Evolutionary conservation across 2,888 invertebrate species (phyloP), one percentile per base, ranked within the genome.

Genomic region (Anorthoa munda): DNA sequence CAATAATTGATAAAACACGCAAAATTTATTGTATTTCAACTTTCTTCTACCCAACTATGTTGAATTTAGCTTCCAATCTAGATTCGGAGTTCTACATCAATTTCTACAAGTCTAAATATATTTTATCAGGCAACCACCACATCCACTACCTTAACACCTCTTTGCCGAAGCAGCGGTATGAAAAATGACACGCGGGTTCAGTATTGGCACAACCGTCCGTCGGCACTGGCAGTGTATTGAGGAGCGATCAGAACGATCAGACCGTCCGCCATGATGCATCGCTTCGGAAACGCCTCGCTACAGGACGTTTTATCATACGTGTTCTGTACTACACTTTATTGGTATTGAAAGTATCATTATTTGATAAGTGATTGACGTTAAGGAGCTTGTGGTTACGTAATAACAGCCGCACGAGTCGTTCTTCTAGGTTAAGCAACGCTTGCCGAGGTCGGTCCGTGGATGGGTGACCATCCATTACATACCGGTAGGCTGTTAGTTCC

Each of bases 141-240:
- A 87, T 86, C 79, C 78, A 55, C 39, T n/a, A 31, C 4, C 12
- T 18, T 15, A 12, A 7, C 64, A 11, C 23, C 1, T 72, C 66
- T 11, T 31, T 12, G 65, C 17, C 21, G 18, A 39, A 59, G 66
- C 69, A 78, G 23, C 70, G 67, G 85, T 89, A 89, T 93, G 93
- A 93, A 93, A 93, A 93, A 93, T 93, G 87, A 92, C 87, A 81
- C 72, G 82, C 82, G 87, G 90, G 90, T 88, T 85, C 82, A 86
- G 73, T 87, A 92, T 92, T 90, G 93, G 92, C 93, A 91, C 87
- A 87, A 86, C 86, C 86, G 88, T 86, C 86, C 85, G 86, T 81
- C 86, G 89, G 83, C 78, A 86, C 84, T 86, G 89, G 83, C 78
- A 86, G 85, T 86, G 80, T 87, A 89, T 90, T 87, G 87, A 86